Conservation (phyloP, 2,113 vertebrate genomes). For the Salvator merianae region DNA sequence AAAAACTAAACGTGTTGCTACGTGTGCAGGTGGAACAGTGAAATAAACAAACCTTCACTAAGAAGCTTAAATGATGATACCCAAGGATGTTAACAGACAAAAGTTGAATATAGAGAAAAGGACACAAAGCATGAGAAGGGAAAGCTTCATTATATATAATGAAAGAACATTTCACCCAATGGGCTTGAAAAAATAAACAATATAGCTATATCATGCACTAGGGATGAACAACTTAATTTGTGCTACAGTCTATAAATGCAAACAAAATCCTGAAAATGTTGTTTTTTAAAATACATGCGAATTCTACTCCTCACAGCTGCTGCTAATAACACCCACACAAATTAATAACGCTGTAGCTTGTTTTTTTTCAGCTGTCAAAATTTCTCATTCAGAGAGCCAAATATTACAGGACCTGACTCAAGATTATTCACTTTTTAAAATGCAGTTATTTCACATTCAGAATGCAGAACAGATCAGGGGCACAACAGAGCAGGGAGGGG, state of each 20-base stretch:
- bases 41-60: conserved; percentile 53
- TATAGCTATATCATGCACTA: background rate
- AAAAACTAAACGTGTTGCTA: conserved; percentile 63
- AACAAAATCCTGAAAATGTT: background rate
- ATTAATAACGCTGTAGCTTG: background rate
- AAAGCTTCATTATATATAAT: background rate
- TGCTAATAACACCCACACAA: background rate
- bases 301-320: background rate
- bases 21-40: conserved; percentile 62
- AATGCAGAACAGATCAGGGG: background rate
- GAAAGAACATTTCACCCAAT: background rate
- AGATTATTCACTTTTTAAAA: background rate
- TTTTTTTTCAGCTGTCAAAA: background rate
- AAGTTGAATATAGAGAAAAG: conserved; percentile 44
- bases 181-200: background rate
- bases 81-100: conserved; percentile 18
- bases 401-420: background rate
- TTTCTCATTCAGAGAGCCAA: background rate
- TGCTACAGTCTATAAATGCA: background rate
- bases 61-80: conserved; percentile 33
- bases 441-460: background rate
- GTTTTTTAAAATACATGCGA: background rate
- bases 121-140: conserved; percentile 22
- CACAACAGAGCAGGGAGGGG: too few species aligned
- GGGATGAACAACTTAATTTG: background rate